phyloP scores from a whole-genome alignment of 1,140 invertebrate genomes.

The Lepidurus arcticus region DNA sequence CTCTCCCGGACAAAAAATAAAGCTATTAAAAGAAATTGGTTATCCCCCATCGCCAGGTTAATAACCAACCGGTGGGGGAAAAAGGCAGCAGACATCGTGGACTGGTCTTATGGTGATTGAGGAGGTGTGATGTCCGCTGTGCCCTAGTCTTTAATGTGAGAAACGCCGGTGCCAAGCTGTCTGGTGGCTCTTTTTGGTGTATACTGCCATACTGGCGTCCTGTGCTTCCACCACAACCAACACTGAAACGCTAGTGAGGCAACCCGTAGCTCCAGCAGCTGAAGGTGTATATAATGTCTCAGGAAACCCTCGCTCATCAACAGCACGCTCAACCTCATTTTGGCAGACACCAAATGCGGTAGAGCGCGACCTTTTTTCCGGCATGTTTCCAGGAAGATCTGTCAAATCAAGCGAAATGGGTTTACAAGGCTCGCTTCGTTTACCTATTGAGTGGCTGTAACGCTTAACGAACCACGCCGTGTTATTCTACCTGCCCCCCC shows the following conservation, averaged over 20 bases:
- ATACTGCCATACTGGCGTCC: not conserved
- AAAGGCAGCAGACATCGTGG: not conserved
- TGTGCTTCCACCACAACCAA: not conserved
- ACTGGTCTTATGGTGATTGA: not conserved
- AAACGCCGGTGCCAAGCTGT: conserved; percentile 13
- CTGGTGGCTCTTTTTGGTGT: not conserved
- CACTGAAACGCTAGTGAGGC: not conserved
- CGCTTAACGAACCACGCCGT: not conserved
- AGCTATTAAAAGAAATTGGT: not conserved
- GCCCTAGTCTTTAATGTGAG: conserved; percentile 16
- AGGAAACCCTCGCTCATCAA: not conserved
- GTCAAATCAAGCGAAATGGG: not conserved
- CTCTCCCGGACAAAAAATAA: not conserved
- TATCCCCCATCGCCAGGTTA: not conserved
- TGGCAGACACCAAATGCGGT: not conserved
- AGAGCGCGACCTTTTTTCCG: not conserved
- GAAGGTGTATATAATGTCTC: not conserved
- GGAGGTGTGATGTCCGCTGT: conserved; percentile 16
- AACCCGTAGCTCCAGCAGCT: not conserved
- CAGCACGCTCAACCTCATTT: not conserved
- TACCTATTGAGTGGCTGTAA: not conserved
- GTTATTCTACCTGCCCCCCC: not conserved
- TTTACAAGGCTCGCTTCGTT: not conserved
- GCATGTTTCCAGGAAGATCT: not conserved
- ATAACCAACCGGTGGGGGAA: not conserved